phyloP scores from a whole-genome alignment of 2,888 invertebrate genomes.

The Gisinianus flammeolus region DNA sequence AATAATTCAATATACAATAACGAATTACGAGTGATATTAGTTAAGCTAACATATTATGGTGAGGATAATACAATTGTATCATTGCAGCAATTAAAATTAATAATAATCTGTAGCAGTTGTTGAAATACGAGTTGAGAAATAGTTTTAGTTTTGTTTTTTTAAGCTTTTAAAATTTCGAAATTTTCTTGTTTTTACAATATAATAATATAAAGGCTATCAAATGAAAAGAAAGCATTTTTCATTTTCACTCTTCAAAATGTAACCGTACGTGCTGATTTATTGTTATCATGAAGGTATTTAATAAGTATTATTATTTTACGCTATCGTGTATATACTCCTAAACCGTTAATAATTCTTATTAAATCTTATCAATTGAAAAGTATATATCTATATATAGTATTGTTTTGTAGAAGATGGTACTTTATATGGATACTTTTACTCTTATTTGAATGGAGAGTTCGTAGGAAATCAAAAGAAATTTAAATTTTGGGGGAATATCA shows the following conservation, averaged over 20 bases:
- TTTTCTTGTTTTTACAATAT: background rate
- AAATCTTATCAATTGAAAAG: background rate
- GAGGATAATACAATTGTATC: too few relatives aligned
- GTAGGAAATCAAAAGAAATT: background rate
- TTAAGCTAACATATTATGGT: too few relatives aligned
- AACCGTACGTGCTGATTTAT: background rate
- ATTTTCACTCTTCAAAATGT: background rate
- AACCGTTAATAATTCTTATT: background rate
- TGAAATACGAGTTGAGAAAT: too few relatives aligned
- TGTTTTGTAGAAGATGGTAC: background rate
- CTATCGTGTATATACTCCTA: background rate
- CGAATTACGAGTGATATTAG: too few relatives aligned
- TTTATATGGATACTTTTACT: background rate
- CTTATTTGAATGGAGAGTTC: background rate
- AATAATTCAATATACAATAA: too few relatives aligned
- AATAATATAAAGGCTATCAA: background rate
- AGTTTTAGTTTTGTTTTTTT: background rate
- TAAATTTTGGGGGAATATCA: slow-evolving; percentile 18
- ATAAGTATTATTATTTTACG: background rate
- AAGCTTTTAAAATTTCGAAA: background rate
- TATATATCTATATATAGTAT: background rate
- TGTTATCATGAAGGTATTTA: too few relatives aligned
- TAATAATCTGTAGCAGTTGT: too few relatives aligned
- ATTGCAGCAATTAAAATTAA: too few relatives aligned
- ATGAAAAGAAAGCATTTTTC: background rate